A percentile compares a stretch with the other conserved stretches of the same genome.
Conservation (phyloP, 2,113 vertebrate genomes). For the Prionailurus bengalensis region DNA sequence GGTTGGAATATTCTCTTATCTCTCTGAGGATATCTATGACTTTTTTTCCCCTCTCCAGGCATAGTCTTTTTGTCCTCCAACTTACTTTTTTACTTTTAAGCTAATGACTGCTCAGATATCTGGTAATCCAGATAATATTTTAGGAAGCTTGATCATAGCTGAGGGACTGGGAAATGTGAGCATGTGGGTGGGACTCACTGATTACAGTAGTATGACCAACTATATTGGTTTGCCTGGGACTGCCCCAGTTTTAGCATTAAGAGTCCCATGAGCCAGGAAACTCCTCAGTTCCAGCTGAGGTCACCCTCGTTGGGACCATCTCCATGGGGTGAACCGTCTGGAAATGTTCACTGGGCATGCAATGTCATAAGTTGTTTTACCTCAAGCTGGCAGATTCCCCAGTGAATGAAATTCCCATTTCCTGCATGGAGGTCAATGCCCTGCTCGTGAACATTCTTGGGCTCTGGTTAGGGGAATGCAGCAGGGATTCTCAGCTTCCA, state of each 20-base stretch:
- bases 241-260: background rate
- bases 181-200: background rate
- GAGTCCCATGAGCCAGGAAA: background rate
- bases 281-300: background rate
- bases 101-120: background rate
- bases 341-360: background rate
- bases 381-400: background rate
- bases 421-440: background rate
- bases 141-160: background rate
- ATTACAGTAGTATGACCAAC: background rate
- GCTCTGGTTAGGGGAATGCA: background rate
- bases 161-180: background rate
- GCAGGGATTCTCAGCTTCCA: constrained; percentile 34
- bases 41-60: background rate
- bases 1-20: background rate
- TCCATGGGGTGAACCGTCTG: background rate
- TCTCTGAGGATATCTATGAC: background rate
- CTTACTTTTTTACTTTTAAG: constrained; percentile 50
- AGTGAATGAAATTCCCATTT: background rate
- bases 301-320: background rate
- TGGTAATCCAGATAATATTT: background rate
- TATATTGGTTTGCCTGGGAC: background rate
- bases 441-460: background rate
- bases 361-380: background rate
- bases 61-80: constrained; percentile 30